These are phyloP conservation scores for Plestiodon gilberti DNA, from an alignment of 2,113 vertebrate species.

Conservation along the genomic window DNA sequence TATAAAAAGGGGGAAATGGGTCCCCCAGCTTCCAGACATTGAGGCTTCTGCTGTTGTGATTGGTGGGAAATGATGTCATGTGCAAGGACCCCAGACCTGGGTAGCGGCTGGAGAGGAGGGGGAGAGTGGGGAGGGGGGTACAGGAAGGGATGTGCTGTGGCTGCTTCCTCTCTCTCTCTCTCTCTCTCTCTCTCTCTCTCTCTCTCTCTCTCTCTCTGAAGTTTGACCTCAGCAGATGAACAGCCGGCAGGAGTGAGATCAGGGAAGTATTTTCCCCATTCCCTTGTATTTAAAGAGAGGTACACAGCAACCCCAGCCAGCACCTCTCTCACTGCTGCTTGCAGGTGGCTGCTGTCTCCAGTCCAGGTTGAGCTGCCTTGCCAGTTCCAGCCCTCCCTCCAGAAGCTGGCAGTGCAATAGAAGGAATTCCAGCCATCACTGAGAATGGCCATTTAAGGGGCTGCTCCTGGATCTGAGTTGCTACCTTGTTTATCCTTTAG, in stretches of 20 bases:
- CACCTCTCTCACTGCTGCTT: constrained; percentile 40
- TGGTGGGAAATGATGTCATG: constrained; percentile 46
- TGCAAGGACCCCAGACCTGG: constrained; percentile 27
- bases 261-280: constrained; percentile 59
- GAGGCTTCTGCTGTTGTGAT: background rate
- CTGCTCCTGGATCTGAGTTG: constrained; percentile 6
- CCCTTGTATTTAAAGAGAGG: constrained; percentile 56
- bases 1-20: background rate
- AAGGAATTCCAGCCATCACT: background rate
- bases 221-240: constrained; percentile 49
- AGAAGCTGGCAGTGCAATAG: background rate
- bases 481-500: constrained; percentile 47
- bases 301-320: constrained; percentile 45
- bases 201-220: constrained; percentile 37
- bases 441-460: constrained; percentile 62
- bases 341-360: constrained; percentile 58
- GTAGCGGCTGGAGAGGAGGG: background rate
- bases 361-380: background rate
- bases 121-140: background rate
- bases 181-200: too few species aligned
- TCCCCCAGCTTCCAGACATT: constrained; percentile 17
- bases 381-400: constrained; percentile 44
- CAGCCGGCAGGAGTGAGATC: constrained; percentile 58
- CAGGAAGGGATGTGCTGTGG: background rate
- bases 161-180: constrained; percentile 34